Evolutionary conservation across 1,140 invertebrate genomes (phyloP), one percentile per base, ranked within the genome.

Genomic region (Aricia agestis): DNA sequence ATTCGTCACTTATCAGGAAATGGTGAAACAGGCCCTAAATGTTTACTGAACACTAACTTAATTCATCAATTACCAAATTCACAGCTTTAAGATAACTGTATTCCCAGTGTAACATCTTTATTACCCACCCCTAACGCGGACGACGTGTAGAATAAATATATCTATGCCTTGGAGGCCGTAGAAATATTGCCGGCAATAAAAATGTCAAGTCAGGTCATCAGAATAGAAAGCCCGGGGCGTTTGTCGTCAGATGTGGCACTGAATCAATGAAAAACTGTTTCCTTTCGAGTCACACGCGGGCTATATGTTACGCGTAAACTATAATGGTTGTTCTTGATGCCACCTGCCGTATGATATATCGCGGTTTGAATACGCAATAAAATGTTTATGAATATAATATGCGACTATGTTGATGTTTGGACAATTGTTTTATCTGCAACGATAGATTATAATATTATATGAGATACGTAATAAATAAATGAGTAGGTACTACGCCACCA

Each of bases 201-300:
- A 89, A 91, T 91, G 89, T 91, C 89, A 91, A 89, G 86, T 91
- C 87, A 91, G 87, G 89, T 91, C 89, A 91, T 91, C 89, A 90
- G 85, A 86, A 86, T 86, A 84, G 81, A 90, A 89, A 86, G 86
- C 87, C 82, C 79, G 81, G 80, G 80, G 86, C 87, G 83, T 90
- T 85, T 83, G 83, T 86, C 86, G 85, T 86, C 87, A 89, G 87
- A 89, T 90, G 89, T 85, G 87, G 73, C 82, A 82, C 81, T 80
- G 87, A 91, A 91, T 90, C 89, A 88, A 89, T 91, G 89, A 91
- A 89, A 89, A 91, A 91, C 82, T 86, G 85, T 87, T 89, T 87
- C 84, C 82, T 10, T 19, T 79, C 89, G 87, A 89, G 89, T 78
- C 76, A 78, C 82, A 86, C 81, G 78, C 85, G 77, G 78, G 74